Evolutionary conservation across 2,113 vertebrate species (phyloP).

Genomic region (Apodemus speciosus): DNA sequence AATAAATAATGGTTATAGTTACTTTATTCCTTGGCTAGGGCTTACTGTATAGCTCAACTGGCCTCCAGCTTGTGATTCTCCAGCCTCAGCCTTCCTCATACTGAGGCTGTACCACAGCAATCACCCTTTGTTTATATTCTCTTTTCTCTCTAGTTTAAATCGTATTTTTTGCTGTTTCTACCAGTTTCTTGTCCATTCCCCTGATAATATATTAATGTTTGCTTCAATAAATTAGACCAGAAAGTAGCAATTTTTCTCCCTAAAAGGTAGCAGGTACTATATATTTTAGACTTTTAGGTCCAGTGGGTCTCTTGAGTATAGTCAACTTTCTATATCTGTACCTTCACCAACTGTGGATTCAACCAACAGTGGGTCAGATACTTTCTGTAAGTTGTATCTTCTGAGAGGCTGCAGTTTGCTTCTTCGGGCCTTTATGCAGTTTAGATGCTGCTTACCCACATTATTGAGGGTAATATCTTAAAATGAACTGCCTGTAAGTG

Average conservation of each 20-base stretch:
- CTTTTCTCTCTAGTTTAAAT: not conserved
- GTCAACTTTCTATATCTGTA: not conserved
- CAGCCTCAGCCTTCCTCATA: not conserved
- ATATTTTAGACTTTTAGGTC: not conserved
- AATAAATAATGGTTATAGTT: not conserved
- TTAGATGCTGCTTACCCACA: not conserved
- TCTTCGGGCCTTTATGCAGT: constrained; percentile 1
- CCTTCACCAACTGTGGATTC: not conserved
- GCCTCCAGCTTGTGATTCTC: not conserved
- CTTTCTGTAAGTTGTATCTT: not conserved
- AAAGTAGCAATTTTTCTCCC: not conserved
- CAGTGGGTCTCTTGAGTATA: not conserved
- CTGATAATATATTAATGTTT: constrained; percentile 35
- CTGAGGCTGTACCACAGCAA: not conserved
- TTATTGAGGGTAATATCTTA: not conserved
- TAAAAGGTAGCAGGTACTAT: not conserved
- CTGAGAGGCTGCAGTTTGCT: not conserved
- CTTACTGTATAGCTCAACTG: no score
- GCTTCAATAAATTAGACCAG: constrained; percentile 17
- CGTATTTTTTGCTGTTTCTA: constrained; percentile 27
- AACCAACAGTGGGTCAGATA: not conserved
- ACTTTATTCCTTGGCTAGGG: constrained; percentile 16
- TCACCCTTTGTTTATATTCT: not conserved
- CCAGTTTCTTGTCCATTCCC: not conserved
- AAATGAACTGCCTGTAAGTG: not conserved